Conservation (phyloP, 2,797 vertebrate genomes). For the Threskiornis aethiopicus region DNA sequence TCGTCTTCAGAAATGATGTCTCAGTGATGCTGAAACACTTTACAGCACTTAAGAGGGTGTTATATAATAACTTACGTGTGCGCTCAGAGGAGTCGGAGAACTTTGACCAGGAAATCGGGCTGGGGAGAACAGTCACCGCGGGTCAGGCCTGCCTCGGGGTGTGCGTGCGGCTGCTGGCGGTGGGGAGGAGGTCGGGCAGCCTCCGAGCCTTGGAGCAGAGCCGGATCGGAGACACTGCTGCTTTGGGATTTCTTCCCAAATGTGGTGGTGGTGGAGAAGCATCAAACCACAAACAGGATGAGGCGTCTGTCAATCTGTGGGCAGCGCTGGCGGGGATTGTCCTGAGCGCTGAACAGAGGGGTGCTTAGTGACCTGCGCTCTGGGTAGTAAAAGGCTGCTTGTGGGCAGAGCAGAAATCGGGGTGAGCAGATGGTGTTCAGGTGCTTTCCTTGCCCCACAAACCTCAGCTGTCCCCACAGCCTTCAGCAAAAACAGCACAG, state of each 20-base stretch:
- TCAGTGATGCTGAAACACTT: not conserved
- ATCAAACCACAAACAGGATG: not conserved
- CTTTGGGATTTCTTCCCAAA: not conserved
- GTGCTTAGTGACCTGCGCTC: not conserved
- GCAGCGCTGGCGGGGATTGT: not conserved
- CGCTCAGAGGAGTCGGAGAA: not conserved
- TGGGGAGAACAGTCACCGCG: not conserved
- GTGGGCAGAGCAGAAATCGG: not conserved
- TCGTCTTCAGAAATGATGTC: not conserved
- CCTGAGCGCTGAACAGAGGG: not conserved
- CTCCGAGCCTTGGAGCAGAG: not conserved
- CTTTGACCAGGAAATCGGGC: not conserved
- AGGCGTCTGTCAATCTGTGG: fast-evolving
- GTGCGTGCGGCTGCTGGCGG: not conserved
- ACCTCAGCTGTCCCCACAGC: not conserved
- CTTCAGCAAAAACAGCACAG: not conserved
- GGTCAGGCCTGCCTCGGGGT: not conserved
- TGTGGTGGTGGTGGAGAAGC: not conserved
- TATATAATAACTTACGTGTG: not conserved
- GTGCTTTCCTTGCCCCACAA: not conserved
- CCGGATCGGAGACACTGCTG: fast-evolving
- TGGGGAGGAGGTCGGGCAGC: not conserved
- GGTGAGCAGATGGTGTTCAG: not conserved
- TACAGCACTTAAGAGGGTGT: not conserved
- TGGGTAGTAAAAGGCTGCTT: not conserved